Conservation (phyloP, 2,113 vertebrate genomes). For the Ornithorhynchus anatinus region DNA sequence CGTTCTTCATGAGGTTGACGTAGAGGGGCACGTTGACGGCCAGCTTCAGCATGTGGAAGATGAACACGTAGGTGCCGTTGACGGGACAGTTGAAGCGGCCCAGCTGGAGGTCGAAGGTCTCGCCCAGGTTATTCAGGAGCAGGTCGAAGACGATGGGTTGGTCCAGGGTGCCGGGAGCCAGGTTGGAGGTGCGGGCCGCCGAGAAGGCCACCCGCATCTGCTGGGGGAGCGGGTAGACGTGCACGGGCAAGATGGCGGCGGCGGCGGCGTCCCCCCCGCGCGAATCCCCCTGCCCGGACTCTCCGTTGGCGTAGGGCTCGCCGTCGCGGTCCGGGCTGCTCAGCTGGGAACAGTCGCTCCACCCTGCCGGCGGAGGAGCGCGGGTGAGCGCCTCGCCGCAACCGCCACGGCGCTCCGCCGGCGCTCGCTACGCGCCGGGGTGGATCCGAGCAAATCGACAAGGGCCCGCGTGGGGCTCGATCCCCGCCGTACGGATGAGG, state of each 20-base stretch:
- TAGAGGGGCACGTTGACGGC: constrained; percentile 96
- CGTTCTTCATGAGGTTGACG: constrained; percentile 96
- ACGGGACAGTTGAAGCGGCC: constrained; percentile 92
- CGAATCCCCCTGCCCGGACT: constrained; percentile 90
- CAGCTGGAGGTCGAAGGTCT: constrained; percentile 88
- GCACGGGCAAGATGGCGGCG: constrained; percentile 85
- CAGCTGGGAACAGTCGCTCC: constrained; percentile 93
- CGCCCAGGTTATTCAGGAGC: constrained; percentile 90
- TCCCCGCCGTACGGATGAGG: no score
- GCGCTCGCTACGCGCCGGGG: no score
- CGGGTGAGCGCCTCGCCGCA: no score
- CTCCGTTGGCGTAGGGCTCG: constrained; percentile 80
- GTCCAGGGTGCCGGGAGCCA: constrained; percentile 93
- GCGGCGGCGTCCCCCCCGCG: constrained; percentile 84
- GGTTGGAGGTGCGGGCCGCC: constrained; percentile 90
- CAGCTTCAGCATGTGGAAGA: constrained; percentile 97
- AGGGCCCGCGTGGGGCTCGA: no score
- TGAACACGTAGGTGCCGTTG: constrained; percentile 93
- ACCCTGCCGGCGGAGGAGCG: constrained; percentile 76
- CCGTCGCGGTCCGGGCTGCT: constrained; percentile 90
- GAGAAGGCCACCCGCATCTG: constrained; percentile 95
- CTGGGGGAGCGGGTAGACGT: constrained; percentile 84
- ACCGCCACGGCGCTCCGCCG: no score
- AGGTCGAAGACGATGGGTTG: constrained; percentile 95
- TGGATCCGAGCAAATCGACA: no score